Evolutionary conservation across 1,140 invertebrate species (phyloP).

Genomic region (Bombyx mandarina): DNA sequence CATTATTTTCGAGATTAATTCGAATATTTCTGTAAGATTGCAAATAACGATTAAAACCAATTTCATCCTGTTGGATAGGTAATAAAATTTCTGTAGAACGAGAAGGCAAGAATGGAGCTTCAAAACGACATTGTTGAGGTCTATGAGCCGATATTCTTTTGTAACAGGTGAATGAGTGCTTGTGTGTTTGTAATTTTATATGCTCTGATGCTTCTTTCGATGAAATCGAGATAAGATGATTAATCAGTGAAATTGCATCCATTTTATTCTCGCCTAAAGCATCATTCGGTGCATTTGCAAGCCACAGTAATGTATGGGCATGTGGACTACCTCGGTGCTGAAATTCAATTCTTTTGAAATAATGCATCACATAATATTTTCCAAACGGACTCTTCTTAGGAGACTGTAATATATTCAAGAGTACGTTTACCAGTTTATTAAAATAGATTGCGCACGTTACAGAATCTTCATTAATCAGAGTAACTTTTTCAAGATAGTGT

Average conservation of each 20-base stretch:
- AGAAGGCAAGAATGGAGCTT: conserved; percentile 20
- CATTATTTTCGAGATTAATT: conserved; percentile 11
- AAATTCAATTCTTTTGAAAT: conserved; percentile 59
- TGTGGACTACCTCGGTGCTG: conserved; percentile 49
- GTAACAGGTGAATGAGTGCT: conserved; percentile 14
- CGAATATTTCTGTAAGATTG: conserved; percentile 1
- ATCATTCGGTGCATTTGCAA: conserved; percentile 16
- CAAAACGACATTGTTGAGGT: conserved; percentile 17
- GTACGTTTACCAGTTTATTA: conserved; percentile 26
- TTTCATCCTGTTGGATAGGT: background rate
- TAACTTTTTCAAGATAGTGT: conserved; percentile 26
- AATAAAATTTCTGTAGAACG: conserved; percentile 13
- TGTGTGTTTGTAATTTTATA: conserved; percentile 10
- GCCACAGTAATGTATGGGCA: conserved; percentile 20
- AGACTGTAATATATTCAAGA: conserved; percentile 18
- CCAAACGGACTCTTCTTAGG: conserved; percentile 39
- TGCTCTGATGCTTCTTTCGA: conserved; percentile 11
- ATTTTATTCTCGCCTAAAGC: conserved; percentile 4
- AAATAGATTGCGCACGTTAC: conserved; percentile 58
- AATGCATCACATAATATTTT: conserved; percentile 35
- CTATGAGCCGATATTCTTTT: conserved; percentile 7
- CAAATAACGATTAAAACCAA: background rate
- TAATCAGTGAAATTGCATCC: conserved; percentile 7
- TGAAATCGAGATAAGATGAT: conserved; percentile 14
- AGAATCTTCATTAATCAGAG: conserved; percentile 49